A percentile compares a stretch with the other conserved stretches of the same genome.
phyloP scores from a whole-genome alignment of 2,888 invertebrate genomes.

The Nemotelus pantherinus region DNA sequence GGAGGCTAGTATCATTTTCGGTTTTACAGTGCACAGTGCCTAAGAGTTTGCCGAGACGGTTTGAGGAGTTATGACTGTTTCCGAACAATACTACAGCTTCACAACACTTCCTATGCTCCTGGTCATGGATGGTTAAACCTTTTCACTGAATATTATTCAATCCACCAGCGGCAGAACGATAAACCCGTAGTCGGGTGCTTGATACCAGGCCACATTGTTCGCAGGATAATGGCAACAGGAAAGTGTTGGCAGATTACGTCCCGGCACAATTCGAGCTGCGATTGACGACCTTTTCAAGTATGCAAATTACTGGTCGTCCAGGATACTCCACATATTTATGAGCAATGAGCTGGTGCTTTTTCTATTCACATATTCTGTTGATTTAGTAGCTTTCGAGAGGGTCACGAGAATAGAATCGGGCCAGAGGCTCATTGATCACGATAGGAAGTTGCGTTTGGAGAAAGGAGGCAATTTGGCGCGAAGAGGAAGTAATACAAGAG shows the following conservation, averaged over 20 bases:
- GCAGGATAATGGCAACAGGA: constrained; percentile 40
- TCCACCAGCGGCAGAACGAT: constrained; percentile 5
- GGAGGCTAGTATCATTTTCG: too few relatives aligned
- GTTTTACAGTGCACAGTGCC: too few relatives aligned
- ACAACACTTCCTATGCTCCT: constrained; percentile 11
- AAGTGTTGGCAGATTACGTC: constrained; percentile 41
- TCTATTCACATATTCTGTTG: constrained; percentile 28
- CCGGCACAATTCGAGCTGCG: constrained; percentile 21
- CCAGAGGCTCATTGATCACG: not conserved
- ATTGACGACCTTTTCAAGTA: constrained; percentile 41
- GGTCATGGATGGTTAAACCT: constrained; percentile 41
- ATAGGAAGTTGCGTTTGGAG: not conserved
- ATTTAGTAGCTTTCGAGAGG: constrained; percentile 22
- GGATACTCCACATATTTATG: constrained; percentile 24
- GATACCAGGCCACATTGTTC: constrained; percentile 24
- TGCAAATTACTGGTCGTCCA: constrained; percentile 34
- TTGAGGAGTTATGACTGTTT: constrained; percentile 19
- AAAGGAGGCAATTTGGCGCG: not conserved
- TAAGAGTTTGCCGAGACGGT: not conserved
- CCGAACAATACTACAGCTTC: not conserved
- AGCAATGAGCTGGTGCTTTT: constrained; percentile 34
- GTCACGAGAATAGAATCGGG: not conserved
- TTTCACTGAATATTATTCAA: constrained; percentile 42
- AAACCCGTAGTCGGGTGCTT: not conserved
- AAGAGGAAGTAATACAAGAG: not conserved